Conservation (phyloP, 2,888 invertebrate species). For the Campoplex nolae region DNA sequence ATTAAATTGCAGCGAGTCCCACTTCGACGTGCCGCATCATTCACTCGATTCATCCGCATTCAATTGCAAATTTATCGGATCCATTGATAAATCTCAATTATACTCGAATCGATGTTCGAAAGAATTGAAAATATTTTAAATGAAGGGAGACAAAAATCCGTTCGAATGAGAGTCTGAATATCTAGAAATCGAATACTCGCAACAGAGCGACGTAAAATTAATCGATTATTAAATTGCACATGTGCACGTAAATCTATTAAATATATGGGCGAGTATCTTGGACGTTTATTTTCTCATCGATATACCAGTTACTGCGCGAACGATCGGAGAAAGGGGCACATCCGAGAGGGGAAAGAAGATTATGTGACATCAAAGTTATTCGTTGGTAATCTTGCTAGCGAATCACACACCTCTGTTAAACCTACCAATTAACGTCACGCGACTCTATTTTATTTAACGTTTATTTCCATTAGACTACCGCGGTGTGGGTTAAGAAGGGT, state of each 20-base stretch:
- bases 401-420: constrained; percentile 41
- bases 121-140: neutral
- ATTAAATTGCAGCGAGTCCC: constrained; percentile 70
- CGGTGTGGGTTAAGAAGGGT: constrained; percentile 9
- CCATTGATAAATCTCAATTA: neutral
- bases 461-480: neutral
- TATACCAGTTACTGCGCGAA: neutral
- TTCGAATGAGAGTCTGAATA: neutral
- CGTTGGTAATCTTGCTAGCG: constrained; percentile 28
- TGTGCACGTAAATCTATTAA: neutral
- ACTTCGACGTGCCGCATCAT: constrained; percentile 68
- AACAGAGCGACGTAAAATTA: neutral
- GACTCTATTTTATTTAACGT: constrained; percentile 24
- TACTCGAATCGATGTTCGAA: neutral
- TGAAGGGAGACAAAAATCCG: neutral
- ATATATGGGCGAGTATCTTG: neutral
- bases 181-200: neutral
- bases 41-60: constrained; percentile 1
- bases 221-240: neutral
- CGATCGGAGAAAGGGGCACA: neutral
- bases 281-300: constrained; percentile 17
- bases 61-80: neutral
- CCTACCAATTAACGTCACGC: constrained; percentile 59
- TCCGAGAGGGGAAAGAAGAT: neutral
- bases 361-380: constrained; percentile 12